A percentile compares a stretch with the other conserved stretches of the same genome.
Conservation (phyloP, 2,113 vertebrate species). For the Lonchura striata region DNA sequence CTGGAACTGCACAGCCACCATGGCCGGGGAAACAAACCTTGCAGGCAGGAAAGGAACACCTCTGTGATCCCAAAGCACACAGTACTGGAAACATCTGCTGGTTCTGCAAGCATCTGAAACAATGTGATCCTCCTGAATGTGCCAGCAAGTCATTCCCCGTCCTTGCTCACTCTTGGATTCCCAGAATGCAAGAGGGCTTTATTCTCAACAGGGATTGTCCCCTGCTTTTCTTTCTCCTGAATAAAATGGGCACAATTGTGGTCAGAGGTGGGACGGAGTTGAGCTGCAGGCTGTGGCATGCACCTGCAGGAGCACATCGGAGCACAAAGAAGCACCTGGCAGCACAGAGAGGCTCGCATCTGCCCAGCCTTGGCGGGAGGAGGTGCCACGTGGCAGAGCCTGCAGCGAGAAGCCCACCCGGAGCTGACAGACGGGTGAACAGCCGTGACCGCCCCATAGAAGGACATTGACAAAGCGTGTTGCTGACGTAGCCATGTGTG, state of each 20-base stretch:
- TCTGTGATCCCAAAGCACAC: background rate
- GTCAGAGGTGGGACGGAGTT: background rate
- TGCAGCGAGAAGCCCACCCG: background rate
- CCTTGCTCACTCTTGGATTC: background rate
- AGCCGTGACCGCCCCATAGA: background rate
- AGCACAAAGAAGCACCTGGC: background rate
- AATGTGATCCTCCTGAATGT: background rate
- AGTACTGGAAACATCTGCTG: background rate
- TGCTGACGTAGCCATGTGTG: background rate
- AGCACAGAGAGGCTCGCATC: background rate
- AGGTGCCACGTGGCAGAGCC: background rate
- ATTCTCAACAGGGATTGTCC: background rate
- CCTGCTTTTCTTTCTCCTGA: constrained; percentile 8
- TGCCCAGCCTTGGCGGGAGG: background rate
- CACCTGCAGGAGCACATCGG: background rate
- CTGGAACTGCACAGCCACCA: background rate
- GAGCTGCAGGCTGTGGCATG: background rate
- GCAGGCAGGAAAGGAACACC: background rate
- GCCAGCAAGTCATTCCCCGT: background rate
- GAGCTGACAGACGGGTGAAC: background rate
- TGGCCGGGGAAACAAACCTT: background rate
- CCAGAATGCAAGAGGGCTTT: background rate
- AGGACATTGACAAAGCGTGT: background rate
- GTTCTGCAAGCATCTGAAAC: background rate
- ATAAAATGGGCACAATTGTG: background rate